Percentiles rank a stretch among this genome's conserved stretches.
phyloP scores from a whole-genome alignment of 2,797 vertebrate species.

The Tenualosa thibaudeaui region DNA sequence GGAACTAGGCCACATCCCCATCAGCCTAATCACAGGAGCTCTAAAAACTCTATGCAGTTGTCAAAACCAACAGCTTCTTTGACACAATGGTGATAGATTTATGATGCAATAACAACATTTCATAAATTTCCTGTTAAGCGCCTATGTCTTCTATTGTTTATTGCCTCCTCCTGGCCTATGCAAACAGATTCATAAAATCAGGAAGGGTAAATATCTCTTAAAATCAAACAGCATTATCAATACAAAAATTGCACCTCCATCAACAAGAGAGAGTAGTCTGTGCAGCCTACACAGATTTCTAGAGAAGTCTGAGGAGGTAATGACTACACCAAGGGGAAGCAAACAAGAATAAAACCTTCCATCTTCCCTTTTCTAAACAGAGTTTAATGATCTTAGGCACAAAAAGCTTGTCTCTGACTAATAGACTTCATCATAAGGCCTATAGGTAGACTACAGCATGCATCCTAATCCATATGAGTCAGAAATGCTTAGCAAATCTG shows the following conservation, averaged over 20 bases:
- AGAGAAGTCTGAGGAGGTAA: background rate
- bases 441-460: background rate
- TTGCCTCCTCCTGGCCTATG: background rate
- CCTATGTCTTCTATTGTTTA: background rate
- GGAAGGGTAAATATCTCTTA: background rate
- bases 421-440: constrained; percentile 26
- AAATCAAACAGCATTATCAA: no score
- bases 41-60: background rate
- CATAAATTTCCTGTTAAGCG: background rate
- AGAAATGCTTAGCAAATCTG: constrained; percentile 26
- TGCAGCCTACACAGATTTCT: background rate
- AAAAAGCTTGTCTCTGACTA: constrained; percentile 38
- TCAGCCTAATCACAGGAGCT: background rate
- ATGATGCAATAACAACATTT: background rate
- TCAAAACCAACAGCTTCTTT: background rate
- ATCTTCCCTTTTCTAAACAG: constrained; percentile 21
- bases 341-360: constrained; percentile 33
- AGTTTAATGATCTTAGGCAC: constrained; percentile 48
- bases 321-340: background rate
- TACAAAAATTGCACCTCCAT: no score
- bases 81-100: background rate
- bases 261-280: no score
- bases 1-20: background rate
- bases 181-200: background rate
- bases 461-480: constrained; percentile 26